Base-by-base conservation (phyloP, 2,797 vertebrate genomes). In the Anas acuta region DNA sequence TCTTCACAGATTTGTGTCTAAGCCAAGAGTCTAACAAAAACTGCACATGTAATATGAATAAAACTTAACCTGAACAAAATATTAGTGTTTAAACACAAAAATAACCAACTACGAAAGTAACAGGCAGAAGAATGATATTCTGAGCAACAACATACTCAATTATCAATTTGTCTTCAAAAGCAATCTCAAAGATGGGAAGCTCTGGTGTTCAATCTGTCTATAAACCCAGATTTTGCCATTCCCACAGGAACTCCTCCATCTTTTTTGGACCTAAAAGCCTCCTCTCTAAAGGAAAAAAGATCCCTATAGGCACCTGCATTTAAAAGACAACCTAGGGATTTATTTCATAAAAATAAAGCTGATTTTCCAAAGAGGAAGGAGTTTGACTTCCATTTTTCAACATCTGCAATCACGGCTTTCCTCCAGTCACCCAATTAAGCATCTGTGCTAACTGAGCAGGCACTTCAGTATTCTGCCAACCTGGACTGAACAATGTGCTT, bases 351-450 rank as follows among this genome's bases (percentile, higher is more conserved):
- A 96, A 92, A 91, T 37, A 87, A 53, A 87, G 84, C 25, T 89
- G 72, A 93, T 92, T 91, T 94, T 83, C 79, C 49, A 89, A 83
- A 83, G 49, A 85, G 7, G 16, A 84, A 87, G 39, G 30, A 89
- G 33, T 64, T 54, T 67, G 60, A 91, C 75, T 95, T 73, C 66
- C 89, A 87, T 77, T 90, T 89, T 67, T 89, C 71, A 90, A 70
- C 92, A 96, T 87, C 89, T 95, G 91, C 87, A 94, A 94, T 57
- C 62, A 82, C 81, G 91, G 56, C 56, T 92, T 90, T 87, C 64
- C 87, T 83, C 18, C 23, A 70, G 51, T 64, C 90, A 88, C 88
- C 79, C 86, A 76, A 88, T 90, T 88, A 89, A 94, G 85, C 76
- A 84, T 72, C 84, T 91, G 61, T 69, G 79, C 72, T 94, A 89